Percentiles rank a stretch among this genome's conserved stretches.
These are phyloP conservation scores for Mycalesis mineus DNA, from an alignment of 2,888 invertebrate genomes.

Conservation along the genomic window DNA sequence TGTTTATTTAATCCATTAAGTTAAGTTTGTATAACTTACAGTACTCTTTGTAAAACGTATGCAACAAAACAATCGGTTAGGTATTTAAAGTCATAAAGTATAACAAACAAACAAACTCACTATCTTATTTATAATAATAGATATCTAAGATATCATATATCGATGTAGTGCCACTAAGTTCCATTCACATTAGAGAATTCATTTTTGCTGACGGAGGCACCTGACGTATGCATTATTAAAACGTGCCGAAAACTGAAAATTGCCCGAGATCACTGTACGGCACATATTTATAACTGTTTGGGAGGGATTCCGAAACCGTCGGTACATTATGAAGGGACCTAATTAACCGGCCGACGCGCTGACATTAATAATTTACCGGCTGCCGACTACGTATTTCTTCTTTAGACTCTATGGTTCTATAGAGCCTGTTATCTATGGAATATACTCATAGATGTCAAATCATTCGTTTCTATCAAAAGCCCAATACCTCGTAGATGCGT, in stretches of 20 bases:
- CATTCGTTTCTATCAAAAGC: no score
- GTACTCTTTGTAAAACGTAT: no score
- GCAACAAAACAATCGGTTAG: no score
- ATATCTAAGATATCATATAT: neutral
- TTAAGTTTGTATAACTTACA: no score
- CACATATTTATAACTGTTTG: conserved; percentile 69
- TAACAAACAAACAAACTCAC: no score
- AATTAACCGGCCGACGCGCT: conserved; percentile 63
- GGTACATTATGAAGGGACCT: conserved; percentile 73
- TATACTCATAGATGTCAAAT: no score
- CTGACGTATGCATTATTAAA: conserved; percentile 55
- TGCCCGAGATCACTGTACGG: conserved; percentile 59
- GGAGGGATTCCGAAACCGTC: conserved; percentile 66
- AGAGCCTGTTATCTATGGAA: neutral
- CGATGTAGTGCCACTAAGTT: conserved; percentile 54
- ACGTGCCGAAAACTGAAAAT: conserved; percentile 73
- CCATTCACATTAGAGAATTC: conserved; percentile 77
- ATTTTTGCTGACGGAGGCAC: conserved; percentile 63
- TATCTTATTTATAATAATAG: no score
- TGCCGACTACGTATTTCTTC: conserved; percentile 18
- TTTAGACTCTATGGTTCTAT: neutral
- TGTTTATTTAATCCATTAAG: no score
- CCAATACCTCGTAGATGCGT: no score
- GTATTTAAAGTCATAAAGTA: no score
- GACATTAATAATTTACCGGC: conserved; percentile 35